Base-by-base conservation (phyloP, 1,140 invertebrate genomes). In the Orius laevigatus region DNA sequence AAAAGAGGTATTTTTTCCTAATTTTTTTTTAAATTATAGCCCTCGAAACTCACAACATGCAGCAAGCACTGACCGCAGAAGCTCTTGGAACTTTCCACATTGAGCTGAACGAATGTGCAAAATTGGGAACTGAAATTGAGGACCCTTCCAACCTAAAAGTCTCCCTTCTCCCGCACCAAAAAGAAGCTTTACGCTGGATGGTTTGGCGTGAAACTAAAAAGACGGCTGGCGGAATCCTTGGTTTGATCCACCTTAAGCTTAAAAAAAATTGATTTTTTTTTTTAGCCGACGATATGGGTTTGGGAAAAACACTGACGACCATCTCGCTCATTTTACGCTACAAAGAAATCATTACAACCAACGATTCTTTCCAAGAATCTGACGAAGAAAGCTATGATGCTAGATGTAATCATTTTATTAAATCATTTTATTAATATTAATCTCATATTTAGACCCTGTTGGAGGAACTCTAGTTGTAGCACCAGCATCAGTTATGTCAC, bases 281-380 rank as follows among this genome's bases (percentile, higher is more conserved):
- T 61, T 51, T 57, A 75, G 89, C 89, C 45, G 91, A 95, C 69
- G 91, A 95, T 61, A 96, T 96, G 91, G 92, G 92, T 20, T 64
- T 89, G 1, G 88, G 87, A 0, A 95, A 96, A 66, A 96, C 92
- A 0, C 63, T 96, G 4, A 89, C 85, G 0, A 90, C 93, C 79
- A 88, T 97, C 51, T 75, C 89, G 0, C 62, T 93, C 3, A 70
- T 87, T 2, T 58, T 83, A 1, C 66, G 67, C 45, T 56, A 58
- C 9, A 60, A 63, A 46, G 56, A 55, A 58, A 50, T 55, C 44
- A 40, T 60, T 46, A 56, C 60, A 50, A 49, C 39, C 2, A 63
- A 64, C 12, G 25, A 25, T 25, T 25, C 25, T 4, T 25, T 25
- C 3, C 3, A 25, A 25, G 25, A 38, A 25, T 40, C 20, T 8